Evolutionary conservation across 1,140 invertebrate genomes (phyloP).

Genomic region (Diploscapter pachys): DNA sequence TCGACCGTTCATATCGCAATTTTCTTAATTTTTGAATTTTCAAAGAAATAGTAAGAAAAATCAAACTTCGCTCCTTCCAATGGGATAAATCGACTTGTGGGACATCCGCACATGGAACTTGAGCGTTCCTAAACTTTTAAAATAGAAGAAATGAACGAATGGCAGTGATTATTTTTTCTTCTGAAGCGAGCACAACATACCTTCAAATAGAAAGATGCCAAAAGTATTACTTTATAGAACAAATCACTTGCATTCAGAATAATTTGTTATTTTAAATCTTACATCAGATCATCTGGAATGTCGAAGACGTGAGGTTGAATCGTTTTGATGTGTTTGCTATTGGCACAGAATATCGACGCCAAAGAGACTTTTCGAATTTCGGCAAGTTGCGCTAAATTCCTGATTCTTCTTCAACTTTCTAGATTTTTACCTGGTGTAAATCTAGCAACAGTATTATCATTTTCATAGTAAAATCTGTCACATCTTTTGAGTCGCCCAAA

Average conservation of each 20-base stretch:
- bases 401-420: neutral
- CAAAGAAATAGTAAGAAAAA: neutral
- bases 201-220: too few relatives aligned
- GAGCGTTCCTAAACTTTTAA: constrained; percentile 42
- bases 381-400: constrained; percentile 69
- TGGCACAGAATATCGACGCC: constrained; percentile 80
- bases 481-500: constrained; percentile 71
- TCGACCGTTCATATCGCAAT: constrained; percentile 52
- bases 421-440: constrained; percentile 45
- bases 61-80: constrained; percentile 51
- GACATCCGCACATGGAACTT: constrained; percentile 54
- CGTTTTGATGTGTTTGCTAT: constrained; percentile 66
- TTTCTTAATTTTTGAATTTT: constrained; percentile 38
- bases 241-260: constrained; percentile 9
- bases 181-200: too few relatives aligned
- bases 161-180: too few relatives aligned
- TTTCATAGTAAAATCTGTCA: constrained; percentile 93
- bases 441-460: constrained; percentile 60
- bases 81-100: constrained; percentile 44
- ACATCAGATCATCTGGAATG: constrained; percentile 53
- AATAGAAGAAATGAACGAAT: too few relatives aligned
- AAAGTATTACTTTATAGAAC: too few relatives aligned
- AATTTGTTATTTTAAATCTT: constrained; percentile 24
- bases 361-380: constrained; percentile 80
- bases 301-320: constrained; percentile 75